These are phyloP conservation scores for Sympetrum striolatum DNA, from an alignment of 2,888 invertebrate genomes.

Conservation along the genomic window DNA sequence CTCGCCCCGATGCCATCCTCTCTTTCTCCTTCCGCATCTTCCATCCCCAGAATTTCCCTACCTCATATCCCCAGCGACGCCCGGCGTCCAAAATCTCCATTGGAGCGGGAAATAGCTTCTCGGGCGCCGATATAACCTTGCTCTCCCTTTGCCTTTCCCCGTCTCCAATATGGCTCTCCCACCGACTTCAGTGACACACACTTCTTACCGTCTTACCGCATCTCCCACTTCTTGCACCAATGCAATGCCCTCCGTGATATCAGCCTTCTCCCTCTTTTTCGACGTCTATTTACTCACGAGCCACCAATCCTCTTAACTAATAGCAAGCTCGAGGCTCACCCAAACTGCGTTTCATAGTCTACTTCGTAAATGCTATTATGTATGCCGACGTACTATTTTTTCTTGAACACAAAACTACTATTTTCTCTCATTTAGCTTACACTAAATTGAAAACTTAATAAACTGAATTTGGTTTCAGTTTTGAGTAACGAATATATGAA, in stretches of 20 bases:
- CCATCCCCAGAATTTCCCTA: constrained; percentile 40
- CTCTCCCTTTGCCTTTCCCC: constrained; percentile 33
- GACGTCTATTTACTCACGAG: too few relatives aligned
- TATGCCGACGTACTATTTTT: too few relatives aligned
- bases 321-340: too few relatives aligned
- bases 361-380: too few relatives aligned
- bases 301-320: too few relatives aligned
- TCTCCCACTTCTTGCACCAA: constrained; percentile 49
- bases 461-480: too few relatives aligned
- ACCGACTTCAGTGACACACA: not conserved
- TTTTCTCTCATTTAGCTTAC: too few relatives aligned
- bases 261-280: too few relatives aligned
- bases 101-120: constrained; percentile 45
- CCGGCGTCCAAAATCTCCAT: constrained; percentile 33
- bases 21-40: not conserved
- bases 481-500: too few relatives aligned
- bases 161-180: constrained; percentile 12
- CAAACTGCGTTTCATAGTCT: too few relatives aligned
- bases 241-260: constrained; percentile 20
- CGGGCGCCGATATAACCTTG: constrained; percentile 45
- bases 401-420: too few relatives aligned
- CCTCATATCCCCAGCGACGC: constrained; percentile 38
- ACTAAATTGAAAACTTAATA: too few relatives aligned
- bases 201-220: constrained; percentile 49
- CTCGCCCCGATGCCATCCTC: not conserved